Conservation (phyloP, 2,113 vertebrate genomes). For the Synodontis membranacea region DNA sequence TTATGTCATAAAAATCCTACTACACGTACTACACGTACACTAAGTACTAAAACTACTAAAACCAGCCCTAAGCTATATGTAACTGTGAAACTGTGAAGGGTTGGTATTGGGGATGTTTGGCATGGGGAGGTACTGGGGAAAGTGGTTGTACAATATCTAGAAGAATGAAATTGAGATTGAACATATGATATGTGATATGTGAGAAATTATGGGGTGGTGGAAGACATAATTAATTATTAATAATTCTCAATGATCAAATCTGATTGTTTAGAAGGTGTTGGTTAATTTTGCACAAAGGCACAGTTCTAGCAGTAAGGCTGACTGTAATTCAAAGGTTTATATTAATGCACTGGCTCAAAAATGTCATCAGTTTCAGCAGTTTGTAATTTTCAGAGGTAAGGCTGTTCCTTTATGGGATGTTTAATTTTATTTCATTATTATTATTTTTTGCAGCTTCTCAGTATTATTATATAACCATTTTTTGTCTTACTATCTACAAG, state of each 20-base stretch:
- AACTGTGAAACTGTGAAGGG: background rate
- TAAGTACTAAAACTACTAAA: background rate
- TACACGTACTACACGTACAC: background rate
- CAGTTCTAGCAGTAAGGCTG: background rate
- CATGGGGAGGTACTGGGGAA: background rate
- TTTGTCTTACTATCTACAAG: background rate
- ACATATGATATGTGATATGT: background rate
- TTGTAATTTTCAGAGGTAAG: too few species aligned
- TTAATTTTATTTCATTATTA: too few species aligned
- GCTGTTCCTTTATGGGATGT: too few species aligned
- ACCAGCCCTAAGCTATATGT: background rate
- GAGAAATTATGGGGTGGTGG: background rate
- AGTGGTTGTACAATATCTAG: background rate
- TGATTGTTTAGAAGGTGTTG: background rate
- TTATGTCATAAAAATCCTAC: background rate
- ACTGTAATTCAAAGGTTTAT: background rate
- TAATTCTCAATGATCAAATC: background rate
- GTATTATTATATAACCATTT: background rate
- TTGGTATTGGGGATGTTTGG: background rate
- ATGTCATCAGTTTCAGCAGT: too few species aligned
- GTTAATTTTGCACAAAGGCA: too few species aligned
- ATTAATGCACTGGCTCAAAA: too few species aligned
- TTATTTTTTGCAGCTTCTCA: background rate
- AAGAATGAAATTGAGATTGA: background rate
- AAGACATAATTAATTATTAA: background rate